A percentile compares a stretch with the other conserved stretches of the same genome.
These are phyloP conservation scores for Drosophila tripunctata DNA, from an alignment of 2,888 invertebrate genomes.

Conservation along the genomic window DNA sequence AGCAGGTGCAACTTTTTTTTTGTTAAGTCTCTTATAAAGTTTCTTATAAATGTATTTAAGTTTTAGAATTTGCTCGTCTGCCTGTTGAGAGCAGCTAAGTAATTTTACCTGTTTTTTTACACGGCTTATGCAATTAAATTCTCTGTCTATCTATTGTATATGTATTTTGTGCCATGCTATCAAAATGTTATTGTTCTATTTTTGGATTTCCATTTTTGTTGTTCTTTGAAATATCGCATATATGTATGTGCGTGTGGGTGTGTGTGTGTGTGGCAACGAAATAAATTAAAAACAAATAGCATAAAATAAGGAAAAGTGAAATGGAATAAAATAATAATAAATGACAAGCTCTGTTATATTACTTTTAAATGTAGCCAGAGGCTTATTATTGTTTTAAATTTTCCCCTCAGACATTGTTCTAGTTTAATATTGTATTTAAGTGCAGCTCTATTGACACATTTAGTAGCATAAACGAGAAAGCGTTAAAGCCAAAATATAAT, in stretches of 20 bases:
- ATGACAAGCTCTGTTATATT: constrained; percentile 8
- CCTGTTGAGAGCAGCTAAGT: background rate
- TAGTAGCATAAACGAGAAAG: constrained; percentile 35
- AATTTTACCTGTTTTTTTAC: background rate
- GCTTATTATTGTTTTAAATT: constrained; percentile 16
- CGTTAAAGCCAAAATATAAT: constrained; percentile 23
- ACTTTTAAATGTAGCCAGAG: constrained; percentile 21
- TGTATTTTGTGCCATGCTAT: constrained; percentile 8
- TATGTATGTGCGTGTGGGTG: background rate
- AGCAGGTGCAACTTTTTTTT: too few relatives aligned
- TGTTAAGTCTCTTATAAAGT: too few relatives aligned
- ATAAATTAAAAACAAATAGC: constrained; percentile 40
- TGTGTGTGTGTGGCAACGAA: constrained; percentile 15
- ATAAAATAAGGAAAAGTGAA: constrained; percentile 8
- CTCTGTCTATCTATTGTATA: background rate
- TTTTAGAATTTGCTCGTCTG: background rate
- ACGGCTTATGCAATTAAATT: background rate
- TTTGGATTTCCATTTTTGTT: constrained; percentile 20
- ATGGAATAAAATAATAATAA: constrained; percentile 4
- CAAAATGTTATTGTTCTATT: constrained; percentile 34
- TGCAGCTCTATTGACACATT: constrained; percentile 47
- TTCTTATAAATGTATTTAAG: background rate
- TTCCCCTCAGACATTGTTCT: constrained; percentile 10
- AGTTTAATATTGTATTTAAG: constrained; percentile 23
- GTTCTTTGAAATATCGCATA: background rate